phyloP scores from a whole-genome alignment of 2,113 vertebrate species.

The Semicossyphus pulcher region DNA sequence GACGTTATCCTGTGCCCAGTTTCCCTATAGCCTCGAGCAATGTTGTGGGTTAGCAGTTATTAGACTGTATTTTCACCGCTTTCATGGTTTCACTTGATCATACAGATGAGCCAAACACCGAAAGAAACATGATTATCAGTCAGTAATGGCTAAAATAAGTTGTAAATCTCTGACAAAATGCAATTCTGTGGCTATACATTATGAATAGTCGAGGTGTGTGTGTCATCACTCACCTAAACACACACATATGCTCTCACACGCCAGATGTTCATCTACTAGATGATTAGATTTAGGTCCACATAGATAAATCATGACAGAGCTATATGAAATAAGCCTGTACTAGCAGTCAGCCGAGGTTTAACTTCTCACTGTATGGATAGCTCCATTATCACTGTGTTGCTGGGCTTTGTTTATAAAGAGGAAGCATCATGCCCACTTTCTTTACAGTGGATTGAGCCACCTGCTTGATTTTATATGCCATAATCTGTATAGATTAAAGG shows the following conservation, averaged over 20 bases:
- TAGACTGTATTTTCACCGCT: not conserved
- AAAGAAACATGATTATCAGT: too few species aligned
- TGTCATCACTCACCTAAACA: constrained; percentile 14
- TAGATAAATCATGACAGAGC: constrained; percentile 16
- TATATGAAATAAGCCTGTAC: constrained; percentile 6
- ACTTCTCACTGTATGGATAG: constrained; percentile 32
- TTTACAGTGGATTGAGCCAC: constrained; percentile 15
- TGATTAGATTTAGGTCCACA: constrained; percentile 25
- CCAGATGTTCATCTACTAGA: constrained; percentile 43
- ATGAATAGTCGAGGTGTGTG: not conserved
- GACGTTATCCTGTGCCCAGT: not conserved
- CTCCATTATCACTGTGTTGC: constrained; percentile 16
- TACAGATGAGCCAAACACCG: too few species aligned
- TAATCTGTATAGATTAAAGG: too few species aligned
- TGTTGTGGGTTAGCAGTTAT: not conserved
- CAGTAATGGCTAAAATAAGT: too few species aligned
- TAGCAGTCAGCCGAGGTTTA: constrained; percentile 29
- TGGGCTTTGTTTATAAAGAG: constrained; percentile 19
- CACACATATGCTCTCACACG: constrained; percentile 1
- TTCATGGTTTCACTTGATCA: not conserved
- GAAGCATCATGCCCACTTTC: constrained; percentile 11
- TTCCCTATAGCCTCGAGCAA: not conserved
- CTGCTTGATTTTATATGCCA: too few species aligned
- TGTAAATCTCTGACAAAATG: too few species aligned
- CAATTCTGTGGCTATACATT: too few species aligned